A percentile compares a stretch with the other conserved stretches of the same genome.
Conservation (phyloP, 2,113 vertebrate genomes). For the Melanerpes formicivorus region DNA sequence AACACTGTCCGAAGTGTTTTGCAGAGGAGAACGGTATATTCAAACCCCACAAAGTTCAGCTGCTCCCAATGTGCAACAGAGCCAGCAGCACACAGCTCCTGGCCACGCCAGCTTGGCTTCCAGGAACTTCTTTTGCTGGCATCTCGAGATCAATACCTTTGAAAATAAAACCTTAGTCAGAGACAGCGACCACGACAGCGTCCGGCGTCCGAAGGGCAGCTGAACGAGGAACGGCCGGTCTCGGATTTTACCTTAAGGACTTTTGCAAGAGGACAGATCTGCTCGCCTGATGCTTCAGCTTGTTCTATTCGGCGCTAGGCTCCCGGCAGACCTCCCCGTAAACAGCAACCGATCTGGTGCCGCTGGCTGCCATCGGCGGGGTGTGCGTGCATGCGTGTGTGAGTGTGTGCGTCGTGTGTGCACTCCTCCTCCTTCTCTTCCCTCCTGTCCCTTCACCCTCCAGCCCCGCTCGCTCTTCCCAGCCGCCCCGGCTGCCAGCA, state of each 20-base stretch:
- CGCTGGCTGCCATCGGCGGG: neutral
- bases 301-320: neutral
- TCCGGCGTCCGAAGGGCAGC: neutral
- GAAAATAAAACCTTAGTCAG: neutral
- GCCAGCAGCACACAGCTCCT: neutral
- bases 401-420: neutral
- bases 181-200: rapidly evolving
- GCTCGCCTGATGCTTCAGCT: neutral
- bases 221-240: neutral
- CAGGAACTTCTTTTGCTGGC: slow-evolving; percentile 19
- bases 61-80: neutral
- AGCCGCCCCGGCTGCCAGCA: neutral
- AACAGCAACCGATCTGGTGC: neutral
- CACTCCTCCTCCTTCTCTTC: neutral
- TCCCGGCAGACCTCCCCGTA: neutral
- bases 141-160: neutral
- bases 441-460: neutral
- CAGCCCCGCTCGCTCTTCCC: neutral
- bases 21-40: neutral
- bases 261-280: neutral
- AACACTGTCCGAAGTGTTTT: neutral
- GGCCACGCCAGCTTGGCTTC: neutral
- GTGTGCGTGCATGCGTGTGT: neutral
- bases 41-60: slow-evolving; percentile 43
- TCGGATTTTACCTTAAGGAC: slow-evolving; percentile 24